Evolutionary conservation across 2,888 invertebrate genomes (phyloP).

Genomic region (Dione vanillae): DNA sequence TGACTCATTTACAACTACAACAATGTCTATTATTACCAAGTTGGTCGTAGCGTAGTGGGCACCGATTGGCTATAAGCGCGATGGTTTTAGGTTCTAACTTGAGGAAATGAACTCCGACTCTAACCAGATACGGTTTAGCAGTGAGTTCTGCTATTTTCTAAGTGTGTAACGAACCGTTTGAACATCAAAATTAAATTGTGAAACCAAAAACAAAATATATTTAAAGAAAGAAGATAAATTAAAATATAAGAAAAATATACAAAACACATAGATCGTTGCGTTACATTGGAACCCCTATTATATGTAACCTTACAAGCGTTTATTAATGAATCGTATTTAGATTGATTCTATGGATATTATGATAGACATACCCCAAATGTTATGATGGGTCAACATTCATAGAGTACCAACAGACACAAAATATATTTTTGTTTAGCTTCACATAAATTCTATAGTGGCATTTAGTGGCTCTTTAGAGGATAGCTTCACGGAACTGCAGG

Average conservation of each 20-base stretch:
- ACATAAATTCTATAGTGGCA: too few relatives aligned
- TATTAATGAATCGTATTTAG: conserved; percentile 66
- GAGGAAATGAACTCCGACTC: neutral
- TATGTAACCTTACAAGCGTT: conserved; percentile 22
- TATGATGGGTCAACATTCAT: conserved; percentile 18
- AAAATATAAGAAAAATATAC: neutral
- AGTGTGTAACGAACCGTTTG: too few relatives aligned
- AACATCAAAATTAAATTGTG: too few relatives aligned
- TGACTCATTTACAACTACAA: too few relatives aligned
- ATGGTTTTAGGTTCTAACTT: neutral
- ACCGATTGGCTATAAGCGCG: neutral
- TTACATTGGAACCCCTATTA: conserved; percentile 20
- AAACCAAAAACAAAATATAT: neutral
- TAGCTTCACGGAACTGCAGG: too few relatives aligned
- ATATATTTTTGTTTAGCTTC: neutral
- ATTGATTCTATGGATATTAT: conserved; percentile 55
- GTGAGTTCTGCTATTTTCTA: neutral
- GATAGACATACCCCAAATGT: conserved; percentile 51
- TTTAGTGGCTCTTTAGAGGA: too few relatives aligned
- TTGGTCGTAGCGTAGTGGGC: neutral
- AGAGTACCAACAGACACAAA: neutral
- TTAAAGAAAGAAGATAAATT: neutral
- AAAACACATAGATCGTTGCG: neutral
- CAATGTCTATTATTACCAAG: too few relatives aligned
- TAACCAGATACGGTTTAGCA: neutral